Evolutionary conservation across 2,113 vertebrate species (phyloP).

Genomic region (Egretta garzetta): DNA sequence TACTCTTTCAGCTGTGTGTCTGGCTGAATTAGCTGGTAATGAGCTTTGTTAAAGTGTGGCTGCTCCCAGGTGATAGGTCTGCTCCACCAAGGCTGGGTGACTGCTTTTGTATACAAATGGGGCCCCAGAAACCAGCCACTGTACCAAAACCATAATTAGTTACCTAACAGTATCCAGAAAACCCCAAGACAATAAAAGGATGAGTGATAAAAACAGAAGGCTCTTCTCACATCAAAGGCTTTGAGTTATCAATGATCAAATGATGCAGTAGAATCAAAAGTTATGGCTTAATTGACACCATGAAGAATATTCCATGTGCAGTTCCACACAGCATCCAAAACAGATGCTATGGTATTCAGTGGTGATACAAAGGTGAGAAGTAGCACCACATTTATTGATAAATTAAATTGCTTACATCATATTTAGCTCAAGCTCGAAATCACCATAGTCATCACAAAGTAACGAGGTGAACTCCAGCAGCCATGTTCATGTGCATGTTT

Average conservation of each 20-base stretch:
- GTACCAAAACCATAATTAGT: background rate
- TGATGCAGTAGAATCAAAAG: background rate
- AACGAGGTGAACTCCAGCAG: background rate
- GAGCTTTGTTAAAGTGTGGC: background rate
- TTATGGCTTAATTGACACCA: background rate
- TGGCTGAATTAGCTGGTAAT: background rate
- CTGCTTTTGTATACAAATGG: background rate
- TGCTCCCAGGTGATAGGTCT: background rate
- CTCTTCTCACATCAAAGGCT: background rate
- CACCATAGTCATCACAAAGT: background rate
- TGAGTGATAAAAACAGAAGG: background rate
- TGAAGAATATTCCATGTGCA: background rate
- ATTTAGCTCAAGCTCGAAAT: background rate
- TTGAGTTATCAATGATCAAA: background rate
- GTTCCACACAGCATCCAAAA: accelerated
- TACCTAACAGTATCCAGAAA: background rate
- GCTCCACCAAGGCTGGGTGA: background rate
- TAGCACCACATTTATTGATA: background rate
- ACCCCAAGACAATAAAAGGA: background rate
- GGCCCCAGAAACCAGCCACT: background rate
- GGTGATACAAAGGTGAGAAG: background rate
- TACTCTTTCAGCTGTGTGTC: background rate
- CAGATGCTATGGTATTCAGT: background rate
- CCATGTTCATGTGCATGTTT: background rate
- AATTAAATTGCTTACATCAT: background rate